phyloP scores from a whole-genome alignment of 2,888 invertebrate species.

The Chaitophorus viminalis region DNA sequence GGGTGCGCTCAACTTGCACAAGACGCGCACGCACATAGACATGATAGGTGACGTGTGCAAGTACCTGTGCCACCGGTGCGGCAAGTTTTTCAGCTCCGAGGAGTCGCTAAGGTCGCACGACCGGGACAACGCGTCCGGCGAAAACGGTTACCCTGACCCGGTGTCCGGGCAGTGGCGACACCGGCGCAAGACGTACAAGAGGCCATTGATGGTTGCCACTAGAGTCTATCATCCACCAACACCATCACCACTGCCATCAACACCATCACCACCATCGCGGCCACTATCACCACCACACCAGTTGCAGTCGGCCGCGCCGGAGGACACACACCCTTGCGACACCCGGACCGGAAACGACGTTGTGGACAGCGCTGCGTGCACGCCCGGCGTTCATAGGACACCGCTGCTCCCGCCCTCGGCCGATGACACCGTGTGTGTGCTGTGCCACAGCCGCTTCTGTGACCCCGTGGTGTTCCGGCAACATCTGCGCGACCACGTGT shows the following conservation, averaged over 20 bases:
- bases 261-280: too few relatives aligned
- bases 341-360: not conserved
- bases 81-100: constrained; percentile 62
- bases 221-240: not conserved
- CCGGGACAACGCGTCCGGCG: not conserved
- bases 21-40: constrained; percentile 55
- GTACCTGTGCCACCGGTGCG: constrained; percentile 62
- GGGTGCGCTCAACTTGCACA: constrained; percentile 54
- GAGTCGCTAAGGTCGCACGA: constrained; percentile 31
- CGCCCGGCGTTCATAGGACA: not conserved
- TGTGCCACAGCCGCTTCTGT: constrained; percentile 3
- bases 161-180: not conserved
- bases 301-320: not conserved
- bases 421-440: not conserved
- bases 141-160: not conserved
- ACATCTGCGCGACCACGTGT: constrained; percentile 24
- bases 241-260: not conserved
- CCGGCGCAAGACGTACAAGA: not conserved
- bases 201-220: not conserved
- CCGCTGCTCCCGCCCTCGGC: not conserved
- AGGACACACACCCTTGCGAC: not conserved
- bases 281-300: not conserved
- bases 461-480: not conserved
- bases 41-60: constrained; percentile 49
- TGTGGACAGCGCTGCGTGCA: not conserved